Conservation (phyloP, 2,797 vertebrate genomes). For the Bufotes viridis region DNA sequence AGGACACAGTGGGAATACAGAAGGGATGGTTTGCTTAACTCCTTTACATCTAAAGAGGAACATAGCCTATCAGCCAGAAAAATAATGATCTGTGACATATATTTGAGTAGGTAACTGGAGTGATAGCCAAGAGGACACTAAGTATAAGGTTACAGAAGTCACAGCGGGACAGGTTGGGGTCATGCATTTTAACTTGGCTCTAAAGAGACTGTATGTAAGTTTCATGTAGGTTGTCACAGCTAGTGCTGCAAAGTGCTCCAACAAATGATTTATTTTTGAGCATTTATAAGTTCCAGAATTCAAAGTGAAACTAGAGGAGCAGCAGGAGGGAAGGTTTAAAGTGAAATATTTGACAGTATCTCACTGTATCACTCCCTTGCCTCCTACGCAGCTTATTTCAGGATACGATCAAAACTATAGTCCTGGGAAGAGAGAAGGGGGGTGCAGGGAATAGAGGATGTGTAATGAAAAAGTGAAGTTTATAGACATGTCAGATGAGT, state of each 20-base stretch:
- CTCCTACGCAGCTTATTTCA: slow-evolving; percentile 56
- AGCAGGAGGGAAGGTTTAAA: slow-evolving; percentile 54
- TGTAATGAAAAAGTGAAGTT: slow-evolving; percentile 16
- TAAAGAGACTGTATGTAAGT: slow-evolving; percentile 19
- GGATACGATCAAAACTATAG: slow-evolving; percentile 33
- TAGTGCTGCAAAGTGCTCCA: slow-evolving; percentile 39
- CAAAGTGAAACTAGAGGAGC: slow-evolving; percentile 42
- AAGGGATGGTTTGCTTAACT: slow-evolving; percentile 45
- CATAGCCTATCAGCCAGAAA: slow-evolving; percentile 26
- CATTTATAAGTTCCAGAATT: slow-evolving; percentile 48
- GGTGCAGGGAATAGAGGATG: slow-evolving; percentile 4
- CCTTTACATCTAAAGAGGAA: slow-evolving; percentile 48
- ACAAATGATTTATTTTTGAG: slow-evolving; percentile 50
- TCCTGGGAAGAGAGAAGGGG: slow-evolving; percentile 1
- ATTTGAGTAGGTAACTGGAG: slow-evolving; percentile 21
- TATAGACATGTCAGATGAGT: slow-evolving; percentile 36
- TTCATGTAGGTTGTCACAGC: slow-evolving; percentile 46
- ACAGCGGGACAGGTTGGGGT: slow-evolving; percentile 31
- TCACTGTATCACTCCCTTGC: slow-evolving; percentile 45
- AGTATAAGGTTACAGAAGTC: slow-evolving; percentile 46
- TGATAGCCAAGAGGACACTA: slow-evolving; percentile 28
- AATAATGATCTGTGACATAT: slow-evolving; percentile 33
- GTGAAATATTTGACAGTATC: slow-evolving; percentile 54
- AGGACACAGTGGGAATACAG: slow-evolving; percentile 56
- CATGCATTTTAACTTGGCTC: slow-evolving; percentile 28